Base-by-base conservation (phyloP, 1,140 invertebrate species). In the Drosophila repletoides region DNA sequence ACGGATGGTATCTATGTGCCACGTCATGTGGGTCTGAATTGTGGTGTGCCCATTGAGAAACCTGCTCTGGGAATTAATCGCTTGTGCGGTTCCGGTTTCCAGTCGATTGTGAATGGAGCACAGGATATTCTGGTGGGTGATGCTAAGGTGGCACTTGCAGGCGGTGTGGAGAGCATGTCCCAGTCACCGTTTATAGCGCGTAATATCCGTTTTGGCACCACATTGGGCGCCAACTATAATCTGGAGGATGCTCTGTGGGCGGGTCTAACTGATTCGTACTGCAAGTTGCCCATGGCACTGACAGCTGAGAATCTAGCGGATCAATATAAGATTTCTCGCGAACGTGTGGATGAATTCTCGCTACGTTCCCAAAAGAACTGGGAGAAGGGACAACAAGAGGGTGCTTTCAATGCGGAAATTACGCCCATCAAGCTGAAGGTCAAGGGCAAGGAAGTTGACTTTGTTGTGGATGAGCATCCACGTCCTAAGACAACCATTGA, bases 231-330 rank as follows among this genome's bases (percentile, higher is more conserved):
- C 31, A 94, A 94, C 53, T 93, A 95, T 59, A 92, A 95, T 72
- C 93, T 99, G 59, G 98, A 99, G 92, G 98, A 99, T 91, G 93
- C 93, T 0, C 91, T 99, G 5, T 99, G 98, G 98, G 91, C 94
- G n/a, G 96, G 96, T 1, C 92, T 99, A 0, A 95, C 95, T 0
- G 98, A 99, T 90, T 93, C 93, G 0, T 95, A 98, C 88, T 97
- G 96, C 88, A 96, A 97, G 76, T 92, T 97, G 12, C 96, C 98
- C 0, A 99, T 99, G 98, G 98, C 96, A 4, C 91, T 98, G 64
- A 99, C 98, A 1, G 98, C 98, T 5, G 98, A 99, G 92, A 99
- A 99, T 90, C 92, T 99, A 24, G 98, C 97, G 1, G 96, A 94
- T 14, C 95, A 99, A 88, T 99, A 96, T 88, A 94, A 95, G 24